These are phyloP conservation scores for Monarcha castaneiventris DNA, from an alignment of 2,113 vertebrate species.

Conservation along the genomic window DNA sequence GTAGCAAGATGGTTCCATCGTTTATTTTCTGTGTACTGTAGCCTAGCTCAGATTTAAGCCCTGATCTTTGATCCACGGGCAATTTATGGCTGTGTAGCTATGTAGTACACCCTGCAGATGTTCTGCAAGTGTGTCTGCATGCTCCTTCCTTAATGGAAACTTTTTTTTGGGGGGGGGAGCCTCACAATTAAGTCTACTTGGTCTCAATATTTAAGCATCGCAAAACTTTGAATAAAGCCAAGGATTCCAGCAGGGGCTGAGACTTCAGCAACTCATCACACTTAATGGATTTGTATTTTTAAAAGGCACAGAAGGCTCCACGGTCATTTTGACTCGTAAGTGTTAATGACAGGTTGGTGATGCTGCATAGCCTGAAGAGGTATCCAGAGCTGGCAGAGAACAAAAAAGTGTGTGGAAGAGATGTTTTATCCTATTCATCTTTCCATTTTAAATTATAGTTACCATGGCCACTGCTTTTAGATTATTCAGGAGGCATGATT, in stretches of 20 bases:
- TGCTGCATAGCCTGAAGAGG: slow-evolving; percentile 31
- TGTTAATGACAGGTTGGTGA: slow-evolving; percentile 50
- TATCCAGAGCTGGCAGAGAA: slow-evolving; percentile 40
- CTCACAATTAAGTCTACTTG: not conserved
- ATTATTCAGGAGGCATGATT: slow-evolving; percentile 70
- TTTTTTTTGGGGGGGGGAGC: not conserved
- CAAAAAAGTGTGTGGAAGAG: slow-evolving; percentile 43
- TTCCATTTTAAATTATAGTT: slow-evolving; percentile 67
- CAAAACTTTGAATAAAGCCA: slow-evolving; percentile 28
- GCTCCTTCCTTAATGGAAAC: not conserved
- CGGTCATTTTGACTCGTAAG: not conserved
- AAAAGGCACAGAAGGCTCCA: not conserved
- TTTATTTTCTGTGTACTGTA: slow-evolving; percentile 73
- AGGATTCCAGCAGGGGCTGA: not conserved
- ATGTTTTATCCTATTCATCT: slow-evolving; percentile 56
- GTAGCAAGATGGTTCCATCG: slow-evolving; percentile 71
- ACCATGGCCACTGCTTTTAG: slow-evolving; percentile 71
- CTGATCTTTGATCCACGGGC: slow-evolving; percentile 73
- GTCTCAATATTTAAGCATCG: not conserved
- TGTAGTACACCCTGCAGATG: not conserved
- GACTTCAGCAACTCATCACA: slow-evolving; percentile 32
- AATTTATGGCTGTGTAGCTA: slow-evolving; percentile 59
- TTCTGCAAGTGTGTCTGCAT: not conserved
- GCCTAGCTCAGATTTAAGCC: slow-evolving; percentile 64
- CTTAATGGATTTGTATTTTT: not conserved